Conservation (phyloP, 1,140 invertebrate genomes). For the Tenebrio molitor region DNA sequence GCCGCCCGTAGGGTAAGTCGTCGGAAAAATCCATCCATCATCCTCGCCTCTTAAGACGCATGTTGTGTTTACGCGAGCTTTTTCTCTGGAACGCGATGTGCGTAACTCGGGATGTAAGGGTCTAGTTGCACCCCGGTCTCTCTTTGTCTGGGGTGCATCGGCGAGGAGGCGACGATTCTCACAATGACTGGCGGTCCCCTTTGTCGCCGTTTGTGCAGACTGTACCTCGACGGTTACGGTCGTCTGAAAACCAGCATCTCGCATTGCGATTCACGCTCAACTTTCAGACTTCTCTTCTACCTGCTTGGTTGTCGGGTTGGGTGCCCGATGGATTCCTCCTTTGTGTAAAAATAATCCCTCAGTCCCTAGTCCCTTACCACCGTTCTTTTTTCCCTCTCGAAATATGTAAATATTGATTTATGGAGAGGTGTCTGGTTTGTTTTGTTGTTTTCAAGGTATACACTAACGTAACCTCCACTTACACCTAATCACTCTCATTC, state of each 20-base stretch:
- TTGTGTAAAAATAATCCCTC: constrained; percentile 14
- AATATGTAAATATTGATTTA: constrained; percentile 40
- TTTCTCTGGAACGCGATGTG: no score
- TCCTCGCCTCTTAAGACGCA: neutral
- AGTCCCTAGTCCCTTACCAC: constrained; percentile 1
- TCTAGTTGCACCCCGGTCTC: no score
- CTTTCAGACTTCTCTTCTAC: constrained; percentile 9
- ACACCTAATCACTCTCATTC: no score
- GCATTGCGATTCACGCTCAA: constrained; percentile 36
- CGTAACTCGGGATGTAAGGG: no score
- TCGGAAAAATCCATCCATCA: neutral
- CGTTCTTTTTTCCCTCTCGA: constrained; percentile 3
- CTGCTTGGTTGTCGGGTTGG: constrained; percentile 24
- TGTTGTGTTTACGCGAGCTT: neutral
- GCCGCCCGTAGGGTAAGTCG: constrained; percentile 54
- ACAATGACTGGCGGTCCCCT: constrained; percentile 21
- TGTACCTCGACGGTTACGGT: constrained; percentile 21
- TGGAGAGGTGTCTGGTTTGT: constrained; percentile 37
- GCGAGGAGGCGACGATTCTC: neutral
- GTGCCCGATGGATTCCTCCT: constrained; percentile 18
- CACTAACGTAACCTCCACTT: neutral
- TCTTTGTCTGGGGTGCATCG: neutral
- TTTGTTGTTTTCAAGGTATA: constrained; percentile 15
- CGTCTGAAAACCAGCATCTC: constrained; percentile 31
- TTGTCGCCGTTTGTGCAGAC: constrained; percentile 41